Evolutionary conservation across 1,140 invertebrate genomes (phyloP).

Genomic region (Hormaphis cornu): DNA sequence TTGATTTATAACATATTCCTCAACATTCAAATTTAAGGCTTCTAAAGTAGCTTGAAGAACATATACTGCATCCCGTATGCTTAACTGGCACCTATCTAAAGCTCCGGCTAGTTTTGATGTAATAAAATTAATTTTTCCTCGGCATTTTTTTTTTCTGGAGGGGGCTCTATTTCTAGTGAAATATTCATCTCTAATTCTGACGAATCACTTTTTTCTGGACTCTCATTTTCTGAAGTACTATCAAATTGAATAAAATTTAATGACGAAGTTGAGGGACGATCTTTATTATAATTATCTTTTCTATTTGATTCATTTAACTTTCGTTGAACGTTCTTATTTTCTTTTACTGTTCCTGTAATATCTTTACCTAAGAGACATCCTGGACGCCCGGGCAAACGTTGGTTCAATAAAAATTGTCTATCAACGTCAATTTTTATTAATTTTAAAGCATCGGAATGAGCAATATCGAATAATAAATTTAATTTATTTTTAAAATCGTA

Average conservation of each 20-base stretch:
- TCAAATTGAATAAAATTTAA: not conserved
- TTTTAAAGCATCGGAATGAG: constrained; percentile 36
- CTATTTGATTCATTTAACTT: not conserved
- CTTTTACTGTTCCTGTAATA: constrained; percentile 3
- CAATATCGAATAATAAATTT: constrained; percentile 38
- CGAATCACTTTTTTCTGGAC: not conserved
- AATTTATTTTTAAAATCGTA: constrained; percentile 33
- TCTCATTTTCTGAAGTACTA: not conserved
- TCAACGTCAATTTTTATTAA: constrained; percentile 34
- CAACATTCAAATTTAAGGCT: constrained; percentile 27
- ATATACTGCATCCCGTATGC: constrained; percentile 36
- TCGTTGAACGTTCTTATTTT: not conserved
- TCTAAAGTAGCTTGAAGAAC: constrained; percentile 34
- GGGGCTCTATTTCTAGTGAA: not conserved
- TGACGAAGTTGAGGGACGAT: not conserved
- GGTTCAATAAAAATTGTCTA: constrained; percentile 34
- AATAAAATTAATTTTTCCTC: constrained; percentile 33
- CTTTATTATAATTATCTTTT: not conserved
- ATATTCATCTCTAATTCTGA: no score
- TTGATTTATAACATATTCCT: constrained; percentile 34
- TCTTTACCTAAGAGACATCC: constrained; percentile 28
- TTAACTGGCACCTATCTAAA: constrained; percentile 36
- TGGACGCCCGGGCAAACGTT: constrained; percentile 27
- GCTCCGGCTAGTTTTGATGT: constrained; percentile 36
- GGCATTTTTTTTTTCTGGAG: not conserved